These are phyloP conservation scores for Connochaetes taurinus DNA, from an alignment of 2,113 vertebrate species.

Conservation along the genomic window DNA sequence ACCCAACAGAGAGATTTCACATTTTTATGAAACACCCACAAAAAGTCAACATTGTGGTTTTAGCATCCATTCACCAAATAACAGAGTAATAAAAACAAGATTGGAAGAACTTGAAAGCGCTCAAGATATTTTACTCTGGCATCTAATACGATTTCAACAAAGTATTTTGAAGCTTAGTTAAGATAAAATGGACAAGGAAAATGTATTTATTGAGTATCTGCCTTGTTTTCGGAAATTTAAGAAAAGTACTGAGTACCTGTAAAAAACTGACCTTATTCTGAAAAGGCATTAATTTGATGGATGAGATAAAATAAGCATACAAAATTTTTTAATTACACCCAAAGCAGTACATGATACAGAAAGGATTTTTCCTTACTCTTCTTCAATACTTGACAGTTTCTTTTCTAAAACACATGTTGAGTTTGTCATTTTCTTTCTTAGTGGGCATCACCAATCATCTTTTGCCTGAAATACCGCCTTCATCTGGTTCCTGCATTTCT, in stretches of 20 bases:
- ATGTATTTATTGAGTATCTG: not conserved
- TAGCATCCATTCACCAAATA: not conserved
- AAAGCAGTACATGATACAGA: not conserved
- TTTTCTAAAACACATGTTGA: not conserved
- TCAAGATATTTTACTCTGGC: conserved; percentile 32
- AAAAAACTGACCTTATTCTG: not conserved
- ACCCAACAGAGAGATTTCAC: conserved; percentile 33
- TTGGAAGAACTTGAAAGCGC: conserved; percentile 12
- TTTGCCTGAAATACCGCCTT: not conserved
- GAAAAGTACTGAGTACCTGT: not conserved
- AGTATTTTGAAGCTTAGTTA: not conserved
- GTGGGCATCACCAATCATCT: not conserved
- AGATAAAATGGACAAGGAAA: not conserved
- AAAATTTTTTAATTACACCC: not conserved
- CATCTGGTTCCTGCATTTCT: not conserved
- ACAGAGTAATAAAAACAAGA: conserved; percentile 27
- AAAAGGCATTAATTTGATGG: not conserved
- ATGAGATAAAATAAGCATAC: not conserved
- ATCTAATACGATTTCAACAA: not conserved
- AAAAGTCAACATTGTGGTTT: conserved; percentile 54
- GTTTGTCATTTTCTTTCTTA: not conserved
- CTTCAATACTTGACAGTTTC: not conserved
- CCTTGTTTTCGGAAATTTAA: conserved; percentile 19
- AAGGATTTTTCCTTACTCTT: not conserved
- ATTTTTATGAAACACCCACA: conserved; percentile 67